These are phyloP conservation scores for Sinotaia quadrata DNA, from an alignment of 2,888 invertebrate genomes.

Conservation along the genomic window DNA sequence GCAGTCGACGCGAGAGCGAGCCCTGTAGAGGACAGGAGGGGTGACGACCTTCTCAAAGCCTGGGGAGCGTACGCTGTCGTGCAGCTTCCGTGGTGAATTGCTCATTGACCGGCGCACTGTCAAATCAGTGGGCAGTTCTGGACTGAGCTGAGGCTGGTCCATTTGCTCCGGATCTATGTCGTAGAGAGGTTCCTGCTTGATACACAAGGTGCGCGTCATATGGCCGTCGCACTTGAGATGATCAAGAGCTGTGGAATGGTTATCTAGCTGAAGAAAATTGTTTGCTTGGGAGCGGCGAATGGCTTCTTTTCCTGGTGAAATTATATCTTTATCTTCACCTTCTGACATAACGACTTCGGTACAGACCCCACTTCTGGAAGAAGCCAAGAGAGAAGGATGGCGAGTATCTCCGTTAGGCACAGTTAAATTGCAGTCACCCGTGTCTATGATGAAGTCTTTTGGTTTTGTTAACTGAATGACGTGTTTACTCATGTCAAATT, in stretches of 20 bases:
- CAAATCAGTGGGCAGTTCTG: constrained; percentile 13
- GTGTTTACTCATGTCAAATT: neutral
- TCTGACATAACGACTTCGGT: no score
- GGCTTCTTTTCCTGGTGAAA: no score
- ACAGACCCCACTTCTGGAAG: no score
- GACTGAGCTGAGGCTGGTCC: constrained; percentile 1
- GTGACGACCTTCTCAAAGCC: constrained; percentile 56
- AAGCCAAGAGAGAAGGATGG: no score
- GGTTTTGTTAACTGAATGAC: constrained; percentile 18
- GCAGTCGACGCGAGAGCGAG: constrained; percentile 36
- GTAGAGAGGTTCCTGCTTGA: constrained; percentile 12
- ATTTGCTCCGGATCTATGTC: constrained; percentile 4
- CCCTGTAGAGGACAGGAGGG: constrained; percentile 50
- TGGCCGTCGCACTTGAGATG: no score
- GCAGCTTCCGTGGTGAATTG: constrained; percentile 2
- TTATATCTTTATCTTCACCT: no score
- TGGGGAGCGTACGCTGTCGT: constrained; percentile 31
- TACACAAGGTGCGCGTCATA: no score
- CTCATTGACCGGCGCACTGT: constrained; percentile 14
- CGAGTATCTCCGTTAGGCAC: no score
- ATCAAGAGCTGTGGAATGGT: no score
- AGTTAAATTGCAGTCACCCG: no score
- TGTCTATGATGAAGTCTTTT: constrained; percentile 11
- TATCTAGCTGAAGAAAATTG: no score
- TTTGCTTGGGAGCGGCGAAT: no score